phyloP scores from a whole-genome alignment of 2,113 vertebrate species.

The Corydoras sp. region DNA sequence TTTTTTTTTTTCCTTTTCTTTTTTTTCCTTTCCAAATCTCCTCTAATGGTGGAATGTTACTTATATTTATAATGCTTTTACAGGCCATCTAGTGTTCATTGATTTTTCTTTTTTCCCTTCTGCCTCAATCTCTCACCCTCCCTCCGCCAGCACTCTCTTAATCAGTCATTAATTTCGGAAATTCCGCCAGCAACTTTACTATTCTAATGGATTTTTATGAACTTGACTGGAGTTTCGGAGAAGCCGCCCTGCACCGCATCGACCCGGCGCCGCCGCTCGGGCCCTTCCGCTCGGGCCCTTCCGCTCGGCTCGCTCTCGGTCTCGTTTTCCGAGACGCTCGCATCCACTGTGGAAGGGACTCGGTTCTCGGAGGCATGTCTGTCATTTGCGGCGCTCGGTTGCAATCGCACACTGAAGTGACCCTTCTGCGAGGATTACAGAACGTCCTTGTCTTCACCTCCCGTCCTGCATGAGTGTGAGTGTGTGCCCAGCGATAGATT shows the following conservation, averaged over 20 bases:
- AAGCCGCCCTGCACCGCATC: slow-evolving; percentile 31
- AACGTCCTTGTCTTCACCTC: slow-evolving; percentile 39
- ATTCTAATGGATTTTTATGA: slow-evolving; percentile 49
- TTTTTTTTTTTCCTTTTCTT: slow-evolving; percentile 53
- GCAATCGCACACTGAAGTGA: slow-evolving; percentile 38
- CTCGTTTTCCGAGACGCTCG: slow-evolving; percentile 41
- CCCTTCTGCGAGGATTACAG: slow-evolving; percentile 41
- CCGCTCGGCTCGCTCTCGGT: slow-evolving; percentile 3
- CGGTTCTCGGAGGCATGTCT: slow-evolving; percentile 43
- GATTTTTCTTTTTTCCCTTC: slow-evolving; percentile 54
- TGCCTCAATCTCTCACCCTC: slow-evolving; percentile 48
- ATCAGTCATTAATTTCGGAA: slow-evolving; percentile 57
- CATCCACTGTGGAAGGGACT: slow-evolving; percentile 36
- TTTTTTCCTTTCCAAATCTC: slow-evolving; percentile 58
- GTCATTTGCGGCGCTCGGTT: slow-evolving; percentile 36
- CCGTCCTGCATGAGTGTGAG: slow-evolving; percentile 26
- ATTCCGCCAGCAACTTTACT: slow-evolving; percentile 51
- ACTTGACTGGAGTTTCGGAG: slow-evolving; percentile 32
- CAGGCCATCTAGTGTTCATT: slow-evolving; percentile 68
- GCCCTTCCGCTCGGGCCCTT: slow-evolving; percentile 14
- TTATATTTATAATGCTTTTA: slow-evolving; percentile 76
- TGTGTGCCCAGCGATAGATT: too few relatives aligned
- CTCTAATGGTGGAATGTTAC: slow-evolving; percentile 69
- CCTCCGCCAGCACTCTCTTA: slow-evolving; percentile 42
- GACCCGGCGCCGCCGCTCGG: neutral